Base-by-base conservation (phyloP, 1,140 invertebrate genomes). In the Drosophila takahashii region DNA sequence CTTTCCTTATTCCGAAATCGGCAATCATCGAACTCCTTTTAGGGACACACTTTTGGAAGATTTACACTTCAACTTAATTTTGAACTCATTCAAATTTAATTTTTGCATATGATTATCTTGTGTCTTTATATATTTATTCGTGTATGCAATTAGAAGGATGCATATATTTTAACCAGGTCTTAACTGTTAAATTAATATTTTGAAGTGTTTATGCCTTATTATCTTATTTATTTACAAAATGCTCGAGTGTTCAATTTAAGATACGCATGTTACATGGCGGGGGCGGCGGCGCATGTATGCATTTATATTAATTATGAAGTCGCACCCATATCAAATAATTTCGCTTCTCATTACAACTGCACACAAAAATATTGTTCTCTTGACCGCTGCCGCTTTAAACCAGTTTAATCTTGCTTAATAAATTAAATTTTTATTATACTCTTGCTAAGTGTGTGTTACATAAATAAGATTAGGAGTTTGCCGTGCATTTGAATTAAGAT, bases 291-390 rank as follows among this genome's bases (percentile, higher is more conserved):
- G 16, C 66, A 57, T 69, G 66, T 39, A 39, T 56, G 22, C 64
- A 70, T 70, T 70, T 70, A 57, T 70, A 70, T 70, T 70, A 70
- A 70, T 70, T 70, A 70, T 70, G 50, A 47, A 70, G 64, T 69
- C 64, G 66, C 66, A 70, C 50, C 64, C 66, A 70, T 37, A 54
- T 70, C 66, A 70, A 69, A 57, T 47, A 37, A 56, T 37, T 56
- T 54, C 22, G 52, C 16, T 29, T 69, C 61, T 69, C 47, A 67
- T 69, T 71, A 50, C 56, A 65, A 60, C 41, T 74, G 79, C 60
- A 45, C 29, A 41, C 64, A 73, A 81, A 78, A 66, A 79, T 75
- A 72, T 78, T 78, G 60, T 62, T 79, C 77, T 53, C 45, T 74
- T 67, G 71, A 79, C 47, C 56, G 61, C 53, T 59, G 52, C 77